Evolutionary conservation across 2,888 invertebrate genomes (phyloP).

Genomic region (Euproctis similis): DNA sequence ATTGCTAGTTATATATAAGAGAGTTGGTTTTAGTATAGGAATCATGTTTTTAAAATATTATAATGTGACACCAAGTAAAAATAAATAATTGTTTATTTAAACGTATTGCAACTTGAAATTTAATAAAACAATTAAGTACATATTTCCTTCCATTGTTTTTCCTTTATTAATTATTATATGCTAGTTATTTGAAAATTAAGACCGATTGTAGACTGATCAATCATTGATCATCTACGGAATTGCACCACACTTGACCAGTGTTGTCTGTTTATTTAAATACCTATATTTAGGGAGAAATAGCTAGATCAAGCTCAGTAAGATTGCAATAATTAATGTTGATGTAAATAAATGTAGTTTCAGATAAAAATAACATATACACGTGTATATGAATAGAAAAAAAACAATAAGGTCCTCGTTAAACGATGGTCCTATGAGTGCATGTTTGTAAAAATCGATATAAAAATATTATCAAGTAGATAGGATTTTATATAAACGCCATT

Average conservation of each 20-base stretch:
- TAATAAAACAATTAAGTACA: constrained; percentile 9
- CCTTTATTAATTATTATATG: constrained; percentile 24
- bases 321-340: neutral
- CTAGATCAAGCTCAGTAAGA: neutral
- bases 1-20: constrained; percentile 6
- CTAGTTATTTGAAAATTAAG: too few relatives aligned
- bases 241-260: constrained; percentile 1
- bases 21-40: constrained; percentile 1
- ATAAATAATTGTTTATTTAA: too few relatives aligned
- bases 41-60: too few relatives aligned
- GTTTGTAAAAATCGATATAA: constrained; percentile 26
- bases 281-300: neutral
- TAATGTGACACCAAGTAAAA: neutral
- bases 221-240: too few relatives aligned
- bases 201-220: too few relatives aligned
- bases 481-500: constrained; percentile 43
- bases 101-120: too few relatives aligned
- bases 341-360: neutral
- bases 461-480: constrained; percentile 38
- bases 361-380: neutral
- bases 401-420: constrained; percentile 9
- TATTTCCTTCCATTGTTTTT: constrained; percentile 36
- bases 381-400: constrained; percentile 4
- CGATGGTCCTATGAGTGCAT: constrained; percentile 34
- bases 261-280: neutral